Base-by-base conservation (phyloP, 2,888 invertebrate species). In the Sympetrum striolatum region DNA sequence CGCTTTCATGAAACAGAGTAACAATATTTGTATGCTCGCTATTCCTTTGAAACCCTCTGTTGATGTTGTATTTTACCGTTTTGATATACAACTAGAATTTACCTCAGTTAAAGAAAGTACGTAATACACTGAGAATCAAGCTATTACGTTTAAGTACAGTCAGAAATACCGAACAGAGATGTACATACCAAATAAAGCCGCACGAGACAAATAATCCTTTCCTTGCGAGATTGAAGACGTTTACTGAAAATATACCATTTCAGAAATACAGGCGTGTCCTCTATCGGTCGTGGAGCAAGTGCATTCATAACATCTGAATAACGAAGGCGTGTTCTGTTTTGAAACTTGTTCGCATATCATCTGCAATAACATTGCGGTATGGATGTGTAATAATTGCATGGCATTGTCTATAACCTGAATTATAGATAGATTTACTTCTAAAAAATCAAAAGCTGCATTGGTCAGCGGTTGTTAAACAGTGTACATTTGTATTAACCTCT, bases 191-290 rank as follows among this genome's bases (percentile, higher is more conserved):
- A 44, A 39, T 60, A 60, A 86, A 37, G 58, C 31, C 22, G 60
- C 86, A 37, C 12, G 37, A 60, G 58, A 35, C 86, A 37, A 86
- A 60, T 39, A 60, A 37, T 86, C 31, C 60, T 60, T 37, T n/a
- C n/a, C 37, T 5, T 64, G 22, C 86, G 39, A 14, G 39, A 86
- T 18, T 37, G 37, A 86, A 48, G 64, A 86, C 86, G 86, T 86
- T 60, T 86, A 37, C 86, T 86, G 18, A n/a, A 22, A 60, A 37
- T 86, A 22, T 64, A 12, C 86, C 35, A 37, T 64, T 64, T 60
- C 60, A 37, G 60, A 60, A n/a, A 64, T 86, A 37, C 86, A 86
- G 60, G 86, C 58, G n/a, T 86, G 86, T 12, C 86, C 86, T 86
- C 86, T 86, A n/a, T 64, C 86, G 86, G 86, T 86, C 86, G 31